Percentiles rank a stretch among this genome's conserved stretches.
Evolutionary conservation across 2,888 invertebrate genomes (phyloP).

Genomic region (Dusona sp.): DNA sequence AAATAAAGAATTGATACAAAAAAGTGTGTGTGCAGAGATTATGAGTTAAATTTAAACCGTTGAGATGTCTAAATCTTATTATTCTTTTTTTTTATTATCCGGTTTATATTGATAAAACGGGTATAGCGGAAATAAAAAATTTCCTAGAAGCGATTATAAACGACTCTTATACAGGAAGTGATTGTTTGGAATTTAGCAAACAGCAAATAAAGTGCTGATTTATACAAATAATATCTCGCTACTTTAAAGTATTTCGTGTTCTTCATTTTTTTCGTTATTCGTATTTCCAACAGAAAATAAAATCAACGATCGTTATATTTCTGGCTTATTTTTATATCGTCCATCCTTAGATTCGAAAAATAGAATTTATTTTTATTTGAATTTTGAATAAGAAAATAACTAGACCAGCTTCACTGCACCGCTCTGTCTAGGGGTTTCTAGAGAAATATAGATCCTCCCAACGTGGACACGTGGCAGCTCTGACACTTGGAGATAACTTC

Average conservation of each 20-base stretch:
- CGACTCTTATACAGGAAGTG: too few species aligned
- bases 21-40: conserved; percentile 58
- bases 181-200: too few species aligned
- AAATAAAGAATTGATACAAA: conserved; percentile 85
- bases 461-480: background rate
- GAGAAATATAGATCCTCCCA: background rate
- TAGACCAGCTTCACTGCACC: background rate
- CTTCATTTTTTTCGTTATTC: background rate
- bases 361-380: background rate
- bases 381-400: background rate
- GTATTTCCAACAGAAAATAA: background rate
- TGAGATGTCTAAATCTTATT: background rate
- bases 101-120: too few species aligned
- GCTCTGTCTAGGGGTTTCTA: background rate
- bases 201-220: background rate
- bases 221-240: background rate
- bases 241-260: background rate
- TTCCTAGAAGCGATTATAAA: too few species aligned
- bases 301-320: background rate
- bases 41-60: background rate
- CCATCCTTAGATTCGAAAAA: background rate
- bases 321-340: too few species aligned
- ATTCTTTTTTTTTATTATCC: background rate
- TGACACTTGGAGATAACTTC: background rate
- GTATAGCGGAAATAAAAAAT: too few species aligned